Conservation (phyloP, 2,888 invertebrate genomes). For the Stenolophus ochropezus region DNA sequence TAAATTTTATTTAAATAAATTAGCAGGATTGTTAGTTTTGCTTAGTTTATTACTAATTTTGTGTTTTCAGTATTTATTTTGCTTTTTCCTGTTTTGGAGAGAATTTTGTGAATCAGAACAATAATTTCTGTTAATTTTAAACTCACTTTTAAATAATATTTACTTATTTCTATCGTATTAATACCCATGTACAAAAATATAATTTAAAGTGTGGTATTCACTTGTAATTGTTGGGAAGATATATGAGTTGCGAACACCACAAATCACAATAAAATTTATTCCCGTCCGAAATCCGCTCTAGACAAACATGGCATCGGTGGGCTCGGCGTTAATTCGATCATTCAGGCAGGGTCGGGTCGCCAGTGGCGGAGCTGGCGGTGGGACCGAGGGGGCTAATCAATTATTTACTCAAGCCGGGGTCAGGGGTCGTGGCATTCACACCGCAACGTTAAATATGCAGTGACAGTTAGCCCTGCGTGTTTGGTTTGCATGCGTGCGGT, state of each 20-base stretch:
- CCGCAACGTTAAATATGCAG: slow-evolving; percentile 57
- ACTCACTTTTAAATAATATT: too few relatives aligned
- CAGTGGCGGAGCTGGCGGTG: slow-evolving; percentile 7
- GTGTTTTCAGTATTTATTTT: too few relatives aligned
- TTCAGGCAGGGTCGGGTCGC: neutral
- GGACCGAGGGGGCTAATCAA: slow-evolving; percentile 44
- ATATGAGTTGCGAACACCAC: neutral
- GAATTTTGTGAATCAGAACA: too few relatives aligned
- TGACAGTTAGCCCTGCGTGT: slow-evolving; percentile 51
- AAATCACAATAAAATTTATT: slow-evolving; percentile 28
- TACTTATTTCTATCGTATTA: too few relatives aligned
- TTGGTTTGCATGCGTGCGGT: slow-evolving; percentile 34
- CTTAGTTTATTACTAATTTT: too few relatives aligned
- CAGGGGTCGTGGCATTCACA: slow-evolving; percentile 49
- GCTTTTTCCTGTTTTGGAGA: too few relatives aligned
- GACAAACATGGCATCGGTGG: slow-evolving; percentile 28
- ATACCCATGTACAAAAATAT: neutral
- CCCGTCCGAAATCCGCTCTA: neutral
- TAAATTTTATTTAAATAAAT: too few relatives aligned
- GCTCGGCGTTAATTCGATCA: slow-evolving; percentile 33
- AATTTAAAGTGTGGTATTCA: neutral
- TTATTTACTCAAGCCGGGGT: slow-evolving; percentile 53
- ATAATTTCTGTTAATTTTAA: too few relatives aligned
- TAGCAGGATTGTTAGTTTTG: too few relatives aligned
- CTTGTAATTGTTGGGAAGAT: neutral